phyloP scores from a whole-genome alignment of 2,797 vertebrate species.

The Chaunax sp. region DNA sequence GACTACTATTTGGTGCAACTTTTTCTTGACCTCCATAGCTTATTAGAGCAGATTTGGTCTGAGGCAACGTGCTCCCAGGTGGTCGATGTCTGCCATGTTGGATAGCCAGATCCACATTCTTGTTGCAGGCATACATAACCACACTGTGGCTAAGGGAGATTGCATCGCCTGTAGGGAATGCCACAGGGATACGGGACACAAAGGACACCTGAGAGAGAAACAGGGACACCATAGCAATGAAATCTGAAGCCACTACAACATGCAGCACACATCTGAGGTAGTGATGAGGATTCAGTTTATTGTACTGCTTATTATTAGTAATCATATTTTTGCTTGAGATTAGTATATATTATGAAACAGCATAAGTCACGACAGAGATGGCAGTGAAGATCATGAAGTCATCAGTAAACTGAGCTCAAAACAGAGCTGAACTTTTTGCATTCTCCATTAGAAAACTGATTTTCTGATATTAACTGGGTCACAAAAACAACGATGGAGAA shows the following conservation, averaged over 20 bases:
- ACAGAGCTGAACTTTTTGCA: background rate
- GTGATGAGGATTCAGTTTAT: background rate
- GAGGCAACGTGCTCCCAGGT: constrained; percentile 83
- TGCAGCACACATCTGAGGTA: background rate
- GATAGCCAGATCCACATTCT: constrained; percentile 95
- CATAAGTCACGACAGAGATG: background rate
- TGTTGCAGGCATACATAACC: constrained; percentile 98
- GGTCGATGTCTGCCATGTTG: constrained; percentile 94
- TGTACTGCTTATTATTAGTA: no score
- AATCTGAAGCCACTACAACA: background rate
- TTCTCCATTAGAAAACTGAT: constrained; percentile 1
- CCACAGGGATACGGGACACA: constrained; percentile 97
- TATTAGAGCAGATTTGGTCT: constrained; percentile 90
- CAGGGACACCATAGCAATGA: constrained; percentile 16
- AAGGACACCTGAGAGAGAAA: constrained; percentile 91
- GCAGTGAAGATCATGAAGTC: background rate
- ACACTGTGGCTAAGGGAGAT: constrained; percentile 97
- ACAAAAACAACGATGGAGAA: constrained; percentile 5
- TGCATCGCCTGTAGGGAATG: constrained; percentile 95
- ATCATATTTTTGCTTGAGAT: background rate
- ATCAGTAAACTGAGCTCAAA: background rate
- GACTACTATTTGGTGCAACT: constrained; percentile 83
- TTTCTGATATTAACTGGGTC: constrained; percentile 12
- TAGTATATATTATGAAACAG: background rate
- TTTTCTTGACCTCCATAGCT: constrained; percentile 90